Conservation (phyloP, 2,113 vertebrate genomes). For the Trinectes maculatus region DNA sequence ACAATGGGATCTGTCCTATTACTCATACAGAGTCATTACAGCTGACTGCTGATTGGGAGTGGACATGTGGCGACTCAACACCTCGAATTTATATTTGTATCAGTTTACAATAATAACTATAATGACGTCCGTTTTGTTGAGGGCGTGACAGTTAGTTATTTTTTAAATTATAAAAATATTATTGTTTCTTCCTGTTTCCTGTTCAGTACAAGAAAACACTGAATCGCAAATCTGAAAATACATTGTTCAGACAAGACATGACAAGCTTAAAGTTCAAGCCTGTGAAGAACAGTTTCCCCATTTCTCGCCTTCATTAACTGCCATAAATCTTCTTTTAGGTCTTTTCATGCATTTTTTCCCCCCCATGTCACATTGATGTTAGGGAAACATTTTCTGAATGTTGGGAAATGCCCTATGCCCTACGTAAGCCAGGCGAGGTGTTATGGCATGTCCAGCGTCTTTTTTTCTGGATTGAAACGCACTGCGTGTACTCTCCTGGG, state of each 20-base stretch:
- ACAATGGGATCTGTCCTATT: conserved; percentile 15
- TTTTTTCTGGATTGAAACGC: not conserved
- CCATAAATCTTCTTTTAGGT: not conserved
- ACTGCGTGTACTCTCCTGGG: conserved; percentile 1
- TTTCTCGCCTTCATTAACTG: not conserved
- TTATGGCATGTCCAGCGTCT: conserved; percentile 9
- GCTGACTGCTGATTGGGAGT: conserved; percentile 24
- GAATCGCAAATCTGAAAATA: not conserved
- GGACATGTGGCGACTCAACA: conserved; percentile 3
- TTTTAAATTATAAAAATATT: not conserved
- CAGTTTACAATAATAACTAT: not conserved
- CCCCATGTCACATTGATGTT: not conserved
- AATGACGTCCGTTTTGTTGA: not conserved
- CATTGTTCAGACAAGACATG: not conserved
- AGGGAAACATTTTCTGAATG: not conserved
- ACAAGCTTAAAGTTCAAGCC: not conserved
- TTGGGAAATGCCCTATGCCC: not conserved
- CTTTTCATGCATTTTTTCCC: not conserved
- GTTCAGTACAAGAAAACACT: not conserved
- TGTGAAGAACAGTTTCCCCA: not conserved
- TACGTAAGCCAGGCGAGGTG: not conserved
- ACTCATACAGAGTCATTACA: conserved; percentile 24
- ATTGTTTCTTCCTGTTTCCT: not conserved
- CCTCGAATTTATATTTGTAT: conserved; percentile 2
- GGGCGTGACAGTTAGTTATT: not conserved